phyloP scores from a whole-genome alignment of 1,140 invertebrate genomes.

The Diachasma alloeum region DNA sequence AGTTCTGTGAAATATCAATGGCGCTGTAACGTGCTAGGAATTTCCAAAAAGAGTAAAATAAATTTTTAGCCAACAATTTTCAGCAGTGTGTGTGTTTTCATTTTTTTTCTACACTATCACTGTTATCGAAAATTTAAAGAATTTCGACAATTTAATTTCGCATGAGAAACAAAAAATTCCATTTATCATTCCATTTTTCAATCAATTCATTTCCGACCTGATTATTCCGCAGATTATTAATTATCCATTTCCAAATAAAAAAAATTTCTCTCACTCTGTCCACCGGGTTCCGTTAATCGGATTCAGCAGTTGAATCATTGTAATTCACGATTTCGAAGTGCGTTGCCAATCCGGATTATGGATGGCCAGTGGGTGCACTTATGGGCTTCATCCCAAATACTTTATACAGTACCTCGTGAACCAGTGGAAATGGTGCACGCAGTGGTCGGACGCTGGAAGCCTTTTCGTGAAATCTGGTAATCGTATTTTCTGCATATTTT shows the following conservation, averaged over 20 bases:
- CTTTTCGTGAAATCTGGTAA: background rate
- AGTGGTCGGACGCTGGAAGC: background rate
- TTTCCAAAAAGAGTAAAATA: too few species aligned
- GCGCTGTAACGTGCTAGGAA: too few species aligned
- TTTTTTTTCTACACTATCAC: too few species aligned
- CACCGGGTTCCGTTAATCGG: slow-evolving; percentile 6
- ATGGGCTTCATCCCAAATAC: background rate
- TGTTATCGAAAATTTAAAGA: too few species aligned
- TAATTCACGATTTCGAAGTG: slow-evolving; percentile 24
- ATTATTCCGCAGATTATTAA: too few species aligned
- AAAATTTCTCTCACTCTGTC: background rate
- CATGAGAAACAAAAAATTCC: too few species aligned
- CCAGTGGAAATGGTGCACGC: background rate
- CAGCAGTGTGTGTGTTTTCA: too few species aligned
- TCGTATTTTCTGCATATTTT: slow-evolving; percentile 2
- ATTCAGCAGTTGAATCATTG: slow-evolving; percentile 15
- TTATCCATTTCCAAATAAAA: background rate
- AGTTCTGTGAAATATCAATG: too few species aligned
- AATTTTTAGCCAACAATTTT: too few species aligned
- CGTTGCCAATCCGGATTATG: slow-evolving; percentile 13
- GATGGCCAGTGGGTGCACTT: slow-evolving; percentile 10
- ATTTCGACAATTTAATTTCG: too few species aligned
- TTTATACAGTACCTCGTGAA: background rate
- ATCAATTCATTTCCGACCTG: too few species aligned
- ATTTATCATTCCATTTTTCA: too few species aligned